Evolutionary conservation across 2,113 vertebrate species (phyloP).

Genomic region (Lampris incognitus): DNA sequence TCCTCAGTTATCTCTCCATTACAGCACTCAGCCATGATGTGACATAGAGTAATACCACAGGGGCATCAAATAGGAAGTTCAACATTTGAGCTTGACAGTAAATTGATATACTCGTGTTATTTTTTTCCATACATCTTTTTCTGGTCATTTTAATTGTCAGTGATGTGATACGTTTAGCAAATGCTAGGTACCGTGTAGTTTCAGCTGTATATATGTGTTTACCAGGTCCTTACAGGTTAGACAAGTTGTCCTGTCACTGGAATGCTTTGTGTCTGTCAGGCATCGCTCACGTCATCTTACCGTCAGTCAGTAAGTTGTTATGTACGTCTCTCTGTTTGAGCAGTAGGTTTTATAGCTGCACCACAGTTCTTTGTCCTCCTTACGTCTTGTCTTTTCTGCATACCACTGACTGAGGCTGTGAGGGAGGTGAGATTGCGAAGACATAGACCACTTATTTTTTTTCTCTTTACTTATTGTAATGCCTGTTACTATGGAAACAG

Average conservation of each 20-base stretch:
- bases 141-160: background rate
- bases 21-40: conserved; percentile 5
- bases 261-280: conserved; percentile 57
- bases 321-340: conserved; percentile 35
- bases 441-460: conserved; percentile 54
- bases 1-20: conserved; percentile 54
- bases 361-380: conserved; percentile 33
- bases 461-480: conserved; percentile 42
- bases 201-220: conserved; percentile 40
- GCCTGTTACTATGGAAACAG: conserved; percentile 74
- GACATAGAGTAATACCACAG: conserved; percentile 6
- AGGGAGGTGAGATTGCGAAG: conserved; percentile 43
- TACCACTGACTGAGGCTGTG: conserved; percentile 53
- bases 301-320: conserved; percentile 28
- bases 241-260: conserved; percentile 53
- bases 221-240: conserved; percentile 49
- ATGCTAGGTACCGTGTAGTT: too few relatives aligned
- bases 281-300: conserved; percentile 3
- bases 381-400: conserved; percentile 53
- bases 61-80: background rate
- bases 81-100: background rate
- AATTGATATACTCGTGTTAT: background rate
- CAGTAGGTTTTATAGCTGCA: conserved; percentile 7
- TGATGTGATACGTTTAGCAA: background rate
- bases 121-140: background rate